Evolutionary conservation across 2,888 invertebrate genomes (phyloP).

Genomic region (Clunio marinus): DNA sequence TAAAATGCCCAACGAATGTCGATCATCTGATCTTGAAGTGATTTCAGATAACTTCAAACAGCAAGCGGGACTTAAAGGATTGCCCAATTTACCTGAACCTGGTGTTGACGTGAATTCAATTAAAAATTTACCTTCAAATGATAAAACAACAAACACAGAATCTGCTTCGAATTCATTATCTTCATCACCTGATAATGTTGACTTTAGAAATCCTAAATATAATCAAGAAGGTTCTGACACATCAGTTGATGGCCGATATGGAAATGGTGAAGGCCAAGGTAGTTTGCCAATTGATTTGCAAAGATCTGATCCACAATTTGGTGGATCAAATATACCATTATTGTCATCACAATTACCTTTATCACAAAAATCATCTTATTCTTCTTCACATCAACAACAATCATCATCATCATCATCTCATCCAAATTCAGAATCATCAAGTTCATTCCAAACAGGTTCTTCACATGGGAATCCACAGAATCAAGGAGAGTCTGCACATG

Average conservation of each 20-base stretch:
- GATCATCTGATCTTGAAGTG: constrained; percentile 47
- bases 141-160: background rate
- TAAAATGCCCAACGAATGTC: constrained; percentile 70
- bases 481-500: background rate
- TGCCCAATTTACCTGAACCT: background rate
- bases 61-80: background rate
- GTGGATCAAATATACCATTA: background rate
- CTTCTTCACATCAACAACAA: background rate
- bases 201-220: constrained; percentile 29
- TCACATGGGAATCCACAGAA: background rate
- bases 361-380: background rate
- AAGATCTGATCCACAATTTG: background rate
- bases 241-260: background rate
- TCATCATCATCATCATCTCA: constrained; percentile 9
- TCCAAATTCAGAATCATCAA: background rate
- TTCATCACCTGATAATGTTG: background rate
- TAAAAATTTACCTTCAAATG: background rate
- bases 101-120: background rate
- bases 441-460: background rate
- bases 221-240: background rate
- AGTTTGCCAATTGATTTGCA: background rate
- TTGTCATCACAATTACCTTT: background rate
- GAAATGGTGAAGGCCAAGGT: constrained; percentile 12
- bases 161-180: background rate
- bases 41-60: background rate